Percentiles rank a stretch among this genome's conserved stretches.
These are phyloP conservation scores for Furnarius figulus DNA, from an alignment of 2,113 vertebrate genomes.

Conservation along the genomic window DNA sequence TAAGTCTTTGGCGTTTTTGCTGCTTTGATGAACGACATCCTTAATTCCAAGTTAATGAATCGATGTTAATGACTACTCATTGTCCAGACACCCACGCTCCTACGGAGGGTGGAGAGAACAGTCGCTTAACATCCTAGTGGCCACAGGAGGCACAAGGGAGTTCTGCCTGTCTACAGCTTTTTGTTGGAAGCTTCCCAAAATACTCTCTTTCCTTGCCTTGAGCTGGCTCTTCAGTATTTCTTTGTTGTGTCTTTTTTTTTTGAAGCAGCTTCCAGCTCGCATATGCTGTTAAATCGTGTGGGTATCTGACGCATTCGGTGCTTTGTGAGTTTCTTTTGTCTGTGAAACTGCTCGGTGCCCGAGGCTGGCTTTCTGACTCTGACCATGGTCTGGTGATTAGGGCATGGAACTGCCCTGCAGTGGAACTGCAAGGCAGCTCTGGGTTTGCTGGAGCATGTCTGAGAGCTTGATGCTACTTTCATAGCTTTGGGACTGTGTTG, in stretches of 20 bases:
- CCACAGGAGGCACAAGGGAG: background rate
- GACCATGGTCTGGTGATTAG: background rate
- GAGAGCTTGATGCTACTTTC: background rate
- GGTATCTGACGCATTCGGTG: background rate
- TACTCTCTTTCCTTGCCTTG: background rate
- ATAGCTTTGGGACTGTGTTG: background rate
- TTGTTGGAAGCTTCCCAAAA: background rate
- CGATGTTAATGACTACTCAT: background rate
- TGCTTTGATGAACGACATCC: background rate
- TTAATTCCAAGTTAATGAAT: background rate
- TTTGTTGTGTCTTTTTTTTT: background rate
- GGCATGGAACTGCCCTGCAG: background rate
- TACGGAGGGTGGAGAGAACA: background rate
- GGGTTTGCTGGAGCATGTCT: background rate
- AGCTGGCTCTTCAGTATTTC: background rate
- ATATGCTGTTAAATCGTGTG: accelerated
- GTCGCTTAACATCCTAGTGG: background rate
- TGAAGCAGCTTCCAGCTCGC: background rate
- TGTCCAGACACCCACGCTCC: background rate
- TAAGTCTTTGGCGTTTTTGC: background rate
- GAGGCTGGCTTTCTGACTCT: background rate
- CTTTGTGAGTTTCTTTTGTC: background rate
- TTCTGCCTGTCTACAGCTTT: background rate
- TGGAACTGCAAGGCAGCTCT: background rate
- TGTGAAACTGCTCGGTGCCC: background rate